Evolutionary conservation across 2,113 vertebrate genomes (phyloP).

Genomic region (Nicator chloris): DNA sequence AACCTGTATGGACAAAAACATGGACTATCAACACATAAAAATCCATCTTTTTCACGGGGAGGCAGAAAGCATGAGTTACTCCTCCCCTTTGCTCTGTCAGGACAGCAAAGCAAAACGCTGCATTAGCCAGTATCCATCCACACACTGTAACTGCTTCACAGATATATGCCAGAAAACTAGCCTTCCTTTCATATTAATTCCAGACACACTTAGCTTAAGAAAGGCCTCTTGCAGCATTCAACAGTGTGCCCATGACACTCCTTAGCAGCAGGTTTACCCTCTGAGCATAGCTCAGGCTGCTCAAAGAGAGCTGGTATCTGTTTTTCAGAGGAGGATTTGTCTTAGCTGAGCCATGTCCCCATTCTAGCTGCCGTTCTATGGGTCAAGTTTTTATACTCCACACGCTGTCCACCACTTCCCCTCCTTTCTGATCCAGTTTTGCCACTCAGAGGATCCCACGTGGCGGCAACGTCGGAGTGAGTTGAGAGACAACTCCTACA

Average conservation of each 20-base stretch:
- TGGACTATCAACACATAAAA: background rate
- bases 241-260: fast-evolving
- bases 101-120: background rate
- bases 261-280: background rate
- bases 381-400: background rate
- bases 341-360: background rate
- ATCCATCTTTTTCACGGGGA: background rate
- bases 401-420: fast-evolving
- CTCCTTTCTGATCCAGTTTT: background rate
- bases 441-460: fast-evolving
- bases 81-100: background rate
- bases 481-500: background rate
- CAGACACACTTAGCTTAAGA: background rate
- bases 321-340: background rate
- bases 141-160: background rate
- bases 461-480: fast-evolving
- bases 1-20: background rate
- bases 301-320: background rate
- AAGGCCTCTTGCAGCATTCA: background rate
- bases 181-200: background rate
- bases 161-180: background rate
- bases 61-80: background rate
- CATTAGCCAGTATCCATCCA: background rate
- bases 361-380: background rate
- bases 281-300: background rate